These are phyloP conservation scores for Perdix hodgsoniae DNA, from an alignment of 2,797 vertebrate genomes.

Conservation along the genomic window DNA sequence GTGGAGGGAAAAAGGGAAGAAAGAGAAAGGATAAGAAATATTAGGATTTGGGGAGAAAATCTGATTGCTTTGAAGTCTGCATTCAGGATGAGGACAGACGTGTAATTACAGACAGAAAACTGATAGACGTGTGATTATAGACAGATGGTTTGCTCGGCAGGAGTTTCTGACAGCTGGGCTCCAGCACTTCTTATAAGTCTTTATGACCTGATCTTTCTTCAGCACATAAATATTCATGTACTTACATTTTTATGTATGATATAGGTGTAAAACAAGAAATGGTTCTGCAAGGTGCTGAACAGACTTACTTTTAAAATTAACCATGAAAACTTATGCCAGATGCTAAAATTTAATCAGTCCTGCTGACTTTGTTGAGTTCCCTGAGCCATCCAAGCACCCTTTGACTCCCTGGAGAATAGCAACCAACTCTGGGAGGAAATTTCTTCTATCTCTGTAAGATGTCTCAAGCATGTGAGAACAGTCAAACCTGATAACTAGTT, in stretches of 20 bases:
- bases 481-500: not conserved
- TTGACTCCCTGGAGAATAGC: not conserved
- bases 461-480: not conserved
- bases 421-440: not conserved
- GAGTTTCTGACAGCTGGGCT: slow-evolving; percentile 67
- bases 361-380: not conserved
- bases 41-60: slow-evolving; percentile 16
- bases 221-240: slow-evolving; percentile 59
- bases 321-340: slow-evolving; percentile 12
- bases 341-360: slow-evolving; percentile 10
- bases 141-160: slow-evolving; percentile 46
- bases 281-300: slow-evolving; percentile 25
- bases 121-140: slow-evolving; percentile 59
- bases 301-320: slow-evolving; percentile 40
- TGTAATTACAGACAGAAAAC: slow-evolving; percentile 53
- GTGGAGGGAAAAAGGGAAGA: not conserved
- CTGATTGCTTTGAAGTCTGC: slow-evolving; percentile 41
- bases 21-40: not conserved
- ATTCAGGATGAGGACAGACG: slow-evolving; percentile 19
- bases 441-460: not conserved
- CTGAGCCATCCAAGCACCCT: not conserved
- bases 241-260: slow-evolving; percentile 30
- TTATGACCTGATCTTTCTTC: slow-evolving; percentile 62
- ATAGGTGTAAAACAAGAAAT: slow-evolving; percentile 48
- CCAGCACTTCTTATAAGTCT: slow-evolving; percentile 15